phyloP scores from a whole-genome alignment of 2,888 invertebrate genomes.

The Andrena marginata region DNA sequence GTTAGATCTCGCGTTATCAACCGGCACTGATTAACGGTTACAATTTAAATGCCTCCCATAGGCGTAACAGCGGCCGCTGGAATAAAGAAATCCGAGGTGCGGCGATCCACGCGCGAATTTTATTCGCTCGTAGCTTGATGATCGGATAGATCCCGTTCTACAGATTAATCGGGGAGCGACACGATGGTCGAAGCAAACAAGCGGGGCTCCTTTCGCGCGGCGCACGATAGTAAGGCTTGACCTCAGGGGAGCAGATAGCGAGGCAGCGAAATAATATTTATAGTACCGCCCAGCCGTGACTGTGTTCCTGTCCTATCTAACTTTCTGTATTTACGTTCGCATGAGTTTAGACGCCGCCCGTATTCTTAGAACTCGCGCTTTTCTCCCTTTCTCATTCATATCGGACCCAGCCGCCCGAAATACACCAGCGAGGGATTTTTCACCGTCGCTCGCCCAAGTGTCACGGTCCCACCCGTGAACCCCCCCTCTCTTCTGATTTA shows the following conservation, averaged over 20 bases:
- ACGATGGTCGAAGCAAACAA: constrained; percentile 6
- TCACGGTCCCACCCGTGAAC: not conserved
- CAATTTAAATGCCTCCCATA: not conserved
- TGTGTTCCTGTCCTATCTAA: constrained; percentile 31
- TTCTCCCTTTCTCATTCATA: constrained; percentile 18
- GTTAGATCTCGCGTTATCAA: not conserved
- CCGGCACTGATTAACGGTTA: not conserved
- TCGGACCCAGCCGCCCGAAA: not conserved
- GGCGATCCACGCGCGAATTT: not conserved
- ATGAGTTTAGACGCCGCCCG: constrained; percentile 3
- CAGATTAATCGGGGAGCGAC: not conserved
- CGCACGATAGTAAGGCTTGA: constrained; percentile 36
- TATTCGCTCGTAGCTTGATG: not conserved
- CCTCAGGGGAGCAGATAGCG: constrained; percentile 48
- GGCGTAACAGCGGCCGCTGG: no score
- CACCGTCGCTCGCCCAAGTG: not conserved
- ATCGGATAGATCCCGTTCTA: not conserved
- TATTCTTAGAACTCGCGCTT: constrained; percentile 25
- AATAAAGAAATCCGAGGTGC: not conserved
- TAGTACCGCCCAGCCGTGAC: constrained; percentile 35
- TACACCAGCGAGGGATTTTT: not conserved
- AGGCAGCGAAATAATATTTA: constrained; percentile 53
- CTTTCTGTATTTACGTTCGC: constrained; percentile 46
- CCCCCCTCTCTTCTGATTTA: constrained; percentile 12
- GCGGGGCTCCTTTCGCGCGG: not conserved